These are phyloP conservation scores for Regulus satrapa DNA, from an alignment of 2,113 vertebrate species.

Conservation along the genomic window DNA sequence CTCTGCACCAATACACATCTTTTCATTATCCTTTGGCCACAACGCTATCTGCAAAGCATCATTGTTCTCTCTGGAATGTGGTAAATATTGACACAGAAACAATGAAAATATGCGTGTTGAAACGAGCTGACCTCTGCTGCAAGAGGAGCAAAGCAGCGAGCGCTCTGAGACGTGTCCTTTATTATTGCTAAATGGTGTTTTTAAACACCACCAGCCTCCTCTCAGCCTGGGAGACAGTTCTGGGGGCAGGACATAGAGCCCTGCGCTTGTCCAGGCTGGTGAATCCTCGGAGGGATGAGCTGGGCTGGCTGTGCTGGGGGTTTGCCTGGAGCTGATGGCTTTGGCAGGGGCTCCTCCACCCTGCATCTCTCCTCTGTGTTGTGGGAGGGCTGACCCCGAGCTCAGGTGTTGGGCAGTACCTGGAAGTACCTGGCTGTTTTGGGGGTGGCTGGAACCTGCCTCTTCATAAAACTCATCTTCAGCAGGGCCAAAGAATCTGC, in stretches of 20 bases:
- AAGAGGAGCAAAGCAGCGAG: neutral
- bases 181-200: neutral
- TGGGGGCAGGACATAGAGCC: neutral
- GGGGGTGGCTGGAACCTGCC: neutral
- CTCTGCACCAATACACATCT: neutral
- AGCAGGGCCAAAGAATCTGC: neutral
- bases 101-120: rapidly evolving
- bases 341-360: neutral
- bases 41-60: neutral
- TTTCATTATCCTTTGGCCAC: neutral
- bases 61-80: neutral
- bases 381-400: rapidly evolving
- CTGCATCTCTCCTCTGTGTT: neutral
- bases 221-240: neutral
- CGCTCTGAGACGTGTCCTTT: neutral
- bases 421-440: neutral
- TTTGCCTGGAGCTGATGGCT: neutral
- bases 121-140: neutral
- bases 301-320: neutral
- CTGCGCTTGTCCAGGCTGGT: neutral
- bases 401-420: neutral
- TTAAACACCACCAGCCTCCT: neutral
- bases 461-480: neutral
- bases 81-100: neutral
- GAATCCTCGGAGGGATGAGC: neutral